Conservation (phyloP, 1,140 invertebrate species). For the Drosophila sproati region DNA sequence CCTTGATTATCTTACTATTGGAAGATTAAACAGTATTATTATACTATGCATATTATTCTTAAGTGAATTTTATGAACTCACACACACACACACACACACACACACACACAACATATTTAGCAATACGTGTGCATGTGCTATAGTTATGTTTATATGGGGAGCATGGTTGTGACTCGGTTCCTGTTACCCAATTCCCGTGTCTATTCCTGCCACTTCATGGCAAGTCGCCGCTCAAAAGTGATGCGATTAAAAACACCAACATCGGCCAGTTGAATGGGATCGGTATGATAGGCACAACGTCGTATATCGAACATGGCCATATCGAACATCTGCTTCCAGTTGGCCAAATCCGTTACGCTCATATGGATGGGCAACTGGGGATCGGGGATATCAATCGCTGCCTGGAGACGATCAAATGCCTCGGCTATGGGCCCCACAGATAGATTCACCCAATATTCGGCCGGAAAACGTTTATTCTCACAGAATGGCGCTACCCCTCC, state of each 20-base stretch:
- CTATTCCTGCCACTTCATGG: slow-evolving; percentile 79
- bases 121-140: background rate
- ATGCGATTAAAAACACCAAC: slow-evolving; percentile 74
- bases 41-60: too few relatives aligned
- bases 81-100: background rate
- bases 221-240: slow-evolving; percentile 76
- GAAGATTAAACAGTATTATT: too few relatives aligned
- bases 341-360: slow-evolving; percentile 78
- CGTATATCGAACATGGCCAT: slow-evolving; percentile 74
- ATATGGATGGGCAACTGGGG: slow-evolving; percentile 78
- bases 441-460: slow-evolving; percentile 79
- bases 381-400: slow-evolving; percentile 80
- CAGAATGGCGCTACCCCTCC: slow-evolving; percentile 79
- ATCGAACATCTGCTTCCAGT: slow-evolving; percentile 82
- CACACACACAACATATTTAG: background rate
- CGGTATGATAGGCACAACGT: slow-evolving; percentile 75
- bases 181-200: background rate
- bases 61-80: too few relatives aligned
- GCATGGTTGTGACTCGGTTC: background rate
- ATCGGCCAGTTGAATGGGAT: slow-evolving; percentile 75
- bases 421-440: slow-evolving; percentile 79
- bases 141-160: background rate
- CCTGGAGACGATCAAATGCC: slow-evolving; percentile 74
- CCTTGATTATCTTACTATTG: too few relatives aligned
- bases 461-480: slow-evolving; percentile 78